Evolutionary conservation across 2,113 vertebrate species (phyloP).

Genomic region (Corythornis vintsioides): DNA sequence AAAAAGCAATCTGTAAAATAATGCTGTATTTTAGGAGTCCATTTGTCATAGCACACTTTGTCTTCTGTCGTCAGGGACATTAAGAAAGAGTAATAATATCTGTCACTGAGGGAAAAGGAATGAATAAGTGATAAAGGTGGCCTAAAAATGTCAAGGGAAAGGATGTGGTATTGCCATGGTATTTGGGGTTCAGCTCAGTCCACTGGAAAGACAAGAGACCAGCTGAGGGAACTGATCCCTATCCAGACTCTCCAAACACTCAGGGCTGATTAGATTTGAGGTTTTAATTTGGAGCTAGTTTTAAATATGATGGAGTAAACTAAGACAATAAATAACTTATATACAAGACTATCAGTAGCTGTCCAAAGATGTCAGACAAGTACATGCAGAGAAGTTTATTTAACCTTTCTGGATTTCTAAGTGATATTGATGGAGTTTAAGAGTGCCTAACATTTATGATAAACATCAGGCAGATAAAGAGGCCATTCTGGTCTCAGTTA

Average conservation of each 20-base stretch:
- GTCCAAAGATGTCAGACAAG: not conserved
- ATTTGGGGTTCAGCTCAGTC: slow-evolving; percentile 60
- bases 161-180: slow-evolving; percentile 16
- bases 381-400: slow-evolving; percentile 21
- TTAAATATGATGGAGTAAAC: not conserved
- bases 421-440: not conserved
- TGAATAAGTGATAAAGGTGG: slow-evolving; percentile 70
- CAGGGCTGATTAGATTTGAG: slow-evolving; percentile 35
- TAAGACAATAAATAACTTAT: slow-evolving; percentile 34
- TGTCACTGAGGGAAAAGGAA: slow-evolving; percentile 19
- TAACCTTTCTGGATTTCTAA: not conserved
- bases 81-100: slow-evolving; percentile 55
- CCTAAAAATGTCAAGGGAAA: slow-evolving; percentile 65
- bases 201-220: not conserved
- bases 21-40: slow-evolving; percentile 53
- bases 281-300: slow-evolving; percentile 50
- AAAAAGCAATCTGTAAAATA: slow-evolving; percentile 65
- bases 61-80: slow-evolving; percentile 45
- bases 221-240: slow-evolving; percentile 15
- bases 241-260: slow-evolving; percentile 40
- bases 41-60: slow-evolving; percentile 58
- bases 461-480: slow-evolving; percentile 16
- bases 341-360: slow-evolving; percentile 23
- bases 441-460: not conserved
- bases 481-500: not conserved